Percentiles rank a stretch among this genome's conserved stretches.
These are phyloP conservation scores for Rachycentron canadum DNA, from an alignment of 2,797 vertebrate genomes.

Conservation along the genomic window DNA sequence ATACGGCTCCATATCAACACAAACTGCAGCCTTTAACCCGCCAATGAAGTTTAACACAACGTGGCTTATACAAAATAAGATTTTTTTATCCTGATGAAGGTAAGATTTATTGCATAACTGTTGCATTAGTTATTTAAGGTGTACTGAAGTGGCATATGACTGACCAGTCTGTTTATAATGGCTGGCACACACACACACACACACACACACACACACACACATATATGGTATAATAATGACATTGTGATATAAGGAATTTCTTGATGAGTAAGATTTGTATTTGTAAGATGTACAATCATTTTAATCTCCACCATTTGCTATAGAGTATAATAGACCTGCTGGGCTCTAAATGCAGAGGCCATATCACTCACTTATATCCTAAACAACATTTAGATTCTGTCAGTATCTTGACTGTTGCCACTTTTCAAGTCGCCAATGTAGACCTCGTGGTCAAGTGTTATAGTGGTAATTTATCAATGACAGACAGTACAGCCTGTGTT, in stretches of 20 bases:
- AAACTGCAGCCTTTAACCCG: background rate
- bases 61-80: background rate
- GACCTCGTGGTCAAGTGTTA: background rate
- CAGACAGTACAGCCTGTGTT: conserved; percentile 31
- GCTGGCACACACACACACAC: no score
- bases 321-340: background rate
- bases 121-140: no score
- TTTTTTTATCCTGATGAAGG: background rate
- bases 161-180: no score
- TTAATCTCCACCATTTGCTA: background rate
- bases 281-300: background rate
- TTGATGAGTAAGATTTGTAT: background rate
- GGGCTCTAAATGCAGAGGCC: background rate
- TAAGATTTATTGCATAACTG: background rate
- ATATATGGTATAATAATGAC: no score
- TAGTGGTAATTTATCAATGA: conserved; percentile 25
- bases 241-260: background rate
- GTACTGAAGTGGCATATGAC: no score
- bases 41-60: background rate
- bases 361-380: background rate
- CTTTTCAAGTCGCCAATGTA: background rate
- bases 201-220: no score
- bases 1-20: background rate
- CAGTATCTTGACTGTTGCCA: background rate
- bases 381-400: background rate